A percentile compares a stretch with the other conserved stretches of the same genome.
Evolutionary conservation across 2,113 vertebrate genomes (phyloP).

Genomic region (Percopsis transmontana): DNA sequence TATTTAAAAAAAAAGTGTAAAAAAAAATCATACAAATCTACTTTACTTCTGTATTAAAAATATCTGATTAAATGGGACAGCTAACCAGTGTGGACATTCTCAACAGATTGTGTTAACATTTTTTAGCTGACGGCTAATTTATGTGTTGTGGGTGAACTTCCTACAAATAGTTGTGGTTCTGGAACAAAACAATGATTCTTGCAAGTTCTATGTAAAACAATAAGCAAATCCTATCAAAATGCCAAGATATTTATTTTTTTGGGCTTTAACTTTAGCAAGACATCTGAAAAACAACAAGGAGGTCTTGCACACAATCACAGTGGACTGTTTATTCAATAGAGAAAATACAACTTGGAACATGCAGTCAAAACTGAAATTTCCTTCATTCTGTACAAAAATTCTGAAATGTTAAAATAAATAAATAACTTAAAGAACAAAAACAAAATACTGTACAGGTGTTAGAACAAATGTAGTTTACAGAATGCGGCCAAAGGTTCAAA

Average conservation of each 20-base stretch:
- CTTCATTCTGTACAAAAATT: conserved; percentile 60
- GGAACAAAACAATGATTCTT: conserved; percentile 33
- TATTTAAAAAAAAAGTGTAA: too few relatives aligned
- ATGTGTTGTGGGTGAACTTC: conserved; percentile 16
- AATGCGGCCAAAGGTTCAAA: conserved; percentile 12
- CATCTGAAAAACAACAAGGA: conserved; percentile 23
- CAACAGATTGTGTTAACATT: conserved; percentile 29
- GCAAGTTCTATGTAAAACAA: conserved; percentile 34
- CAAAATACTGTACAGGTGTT: conserved; percentile 55
- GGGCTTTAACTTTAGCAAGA: conserved; percentile 8
- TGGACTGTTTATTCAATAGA: conserved; percentile 31
- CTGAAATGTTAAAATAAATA: conserved; percentile 80
- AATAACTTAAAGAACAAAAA: conserved; percentile 72
- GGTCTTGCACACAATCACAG: conserved; percentile 15
- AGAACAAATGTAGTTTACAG: conserved; percentile 20
- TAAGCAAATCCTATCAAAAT: conserved; percentile 31
- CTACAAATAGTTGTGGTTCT: conserved; percentile 31
- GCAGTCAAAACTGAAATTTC: conserved; percentile 40
- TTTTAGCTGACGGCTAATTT: conserved; percentile 25
- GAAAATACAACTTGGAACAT: conserved; percentile 40
- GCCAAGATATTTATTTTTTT: conserved; percentile 58
- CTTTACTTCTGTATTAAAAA: conserved; percentile 12
- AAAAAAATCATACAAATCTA: too few relatives aligned
- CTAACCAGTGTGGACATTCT: conserved; percentile 18
- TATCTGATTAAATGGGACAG: conserved; percentile 31